Evolutionary conservation across 1,140 invertebrate species (phyloP), one percentile per base, ranked within the genome.

Genomic region (Phenacoccus solenopsis): DNA sequence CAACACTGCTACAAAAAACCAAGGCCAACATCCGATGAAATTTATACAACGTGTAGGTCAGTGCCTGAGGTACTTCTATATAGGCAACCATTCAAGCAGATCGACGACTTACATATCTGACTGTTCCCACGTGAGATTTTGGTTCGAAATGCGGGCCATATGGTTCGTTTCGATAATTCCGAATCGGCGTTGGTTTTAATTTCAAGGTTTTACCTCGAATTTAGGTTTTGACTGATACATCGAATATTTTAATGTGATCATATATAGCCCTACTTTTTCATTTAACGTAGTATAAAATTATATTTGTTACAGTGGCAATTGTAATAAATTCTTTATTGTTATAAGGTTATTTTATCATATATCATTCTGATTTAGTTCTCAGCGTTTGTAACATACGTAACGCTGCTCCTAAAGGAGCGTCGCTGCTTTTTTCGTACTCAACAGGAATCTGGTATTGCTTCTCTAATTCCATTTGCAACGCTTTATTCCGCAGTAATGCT

Each of bases 161-260:
- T 93, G 84, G 86, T 91, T 20, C 90, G 91, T 0, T 79, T 81
- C 24, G 90, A 94, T 80, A 89, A 93, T 76, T 90, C 91, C 0
- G 84, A 84, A 70, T 88, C 88, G 85, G 85, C 87, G 0, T 82
- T 87, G 88, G n/a, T n/a, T n/a, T n/a, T n/a, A n/a, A n/a, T n/a
- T n/a, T n/a, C n/a, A n/a, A n/a, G n/a, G n/a, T n/a, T n/a, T n/a
- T n/a, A n/a, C 90, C 28, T 16, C 12, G 13, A n/a, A n/a, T 49
- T 2, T 2, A 49, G 38, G 38, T 16, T 49, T 90, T 35, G 76
- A 79, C n/a, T 83, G n/a, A n/a, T n/a, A n/a, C n/a, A n/a, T n/a
- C n/a, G n/a, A n/a, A n/a, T n/a, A n/a, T n/a, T n/a, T n/a, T n/a
- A n/a, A n/a, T n/a, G n/a, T n/a, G n/a, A n/a, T n/a, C n/a, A n/a